These are phyloP conservation scores for Stomorhina lunata DNA, from an alignment of 2,888 invertebrate genomes.

Conservation along the genomic window DNA sequence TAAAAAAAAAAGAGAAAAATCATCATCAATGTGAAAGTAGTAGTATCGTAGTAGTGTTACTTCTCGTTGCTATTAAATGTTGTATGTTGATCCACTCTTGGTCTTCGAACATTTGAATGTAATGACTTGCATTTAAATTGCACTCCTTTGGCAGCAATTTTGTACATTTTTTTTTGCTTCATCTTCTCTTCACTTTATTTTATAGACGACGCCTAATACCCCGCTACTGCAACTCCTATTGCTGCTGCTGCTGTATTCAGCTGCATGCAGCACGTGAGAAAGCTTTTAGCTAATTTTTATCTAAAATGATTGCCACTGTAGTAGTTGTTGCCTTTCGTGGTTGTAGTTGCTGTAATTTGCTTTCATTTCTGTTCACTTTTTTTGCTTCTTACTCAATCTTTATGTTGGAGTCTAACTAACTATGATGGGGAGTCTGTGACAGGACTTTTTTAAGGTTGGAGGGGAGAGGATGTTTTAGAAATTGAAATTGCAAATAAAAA, in stretches of 20 bases:
- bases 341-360: conserved; percentile 15
- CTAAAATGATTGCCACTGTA: conserved; percentile 57
- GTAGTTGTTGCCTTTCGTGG: conserved; percentile 27
- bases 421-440: conserved; percentile 31
- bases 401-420: conserved; percentile 35
- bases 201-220: conserved; percentile 70
- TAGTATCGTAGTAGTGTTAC: not conserved
- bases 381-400: conserved; percentile 30
- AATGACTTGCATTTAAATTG: conserved; percentile 66
- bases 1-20: not conserved
- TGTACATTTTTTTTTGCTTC: not conserved
- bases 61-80: not conserved
- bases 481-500: conserved; percentile 48
- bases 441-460: not conserved
- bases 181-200: conserved; percentile 29
- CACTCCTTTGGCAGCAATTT: conserved; percentile 71
- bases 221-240: conserved; percentile 18
- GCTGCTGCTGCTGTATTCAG: not conserved
- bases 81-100: not conserved
- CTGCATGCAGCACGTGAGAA: conserved; percentile 69
- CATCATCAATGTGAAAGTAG: conserved; percentile 9
- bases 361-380: not conserved
- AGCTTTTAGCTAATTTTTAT: conserved; percentile 78
- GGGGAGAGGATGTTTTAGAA: not conserved
- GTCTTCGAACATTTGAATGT: conserved; percentile 59